Percentiles rank a stretch among this genome's conserved stretches.
Evolutionary conservation across 2,797 vertebrate genomes (phyloP).

Genomic region (Alfaro cultratus): DNA sequence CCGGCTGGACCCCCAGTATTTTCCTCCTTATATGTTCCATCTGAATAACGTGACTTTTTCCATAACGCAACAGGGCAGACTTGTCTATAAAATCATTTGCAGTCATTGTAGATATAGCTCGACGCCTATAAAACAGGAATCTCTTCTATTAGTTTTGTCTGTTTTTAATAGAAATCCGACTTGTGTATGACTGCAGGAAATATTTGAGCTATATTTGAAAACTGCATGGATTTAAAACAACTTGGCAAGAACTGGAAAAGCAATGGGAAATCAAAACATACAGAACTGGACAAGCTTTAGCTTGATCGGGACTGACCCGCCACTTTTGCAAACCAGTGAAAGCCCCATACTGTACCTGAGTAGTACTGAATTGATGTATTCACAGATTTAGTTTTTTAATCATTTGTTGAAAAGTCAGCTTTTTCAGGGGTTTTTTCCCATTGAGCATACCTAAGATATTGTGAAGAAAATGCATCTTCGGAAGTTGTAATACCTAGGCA

Average conservation of each 20-base stretch:
- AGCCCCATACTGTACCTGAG: no score
- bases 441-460: no score
- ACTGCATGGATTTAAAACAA: background rate
- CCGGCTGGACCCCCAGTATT: constrained; percentile 12
- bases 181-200: background rate
- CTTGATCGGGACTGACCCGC: background rate
- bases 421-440: no score
- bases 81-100: background rate
- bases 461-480: no score
- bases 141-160: background rate
- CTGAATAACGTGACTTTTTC: background rate
- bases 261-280: background rate
- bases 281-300: background rate
- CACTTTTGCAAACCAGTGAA: background rate
- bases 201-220: background rate
- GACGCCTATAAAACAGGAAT: background rate
- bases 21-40: background rate
- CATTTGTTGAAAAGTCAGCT: no score
- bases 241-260: background rate
- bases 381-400: no score
- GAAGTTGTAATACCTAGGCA: no score
- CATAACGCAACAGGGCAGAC: background rate
- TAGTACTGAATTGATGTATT: background rate
- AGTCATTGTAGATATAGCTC: background rate
- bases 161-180: background rate